Evolutionary conservation across 2,113 vertebrate species (phyloP).

Genomic region (Anser cygnoides): DNA sequence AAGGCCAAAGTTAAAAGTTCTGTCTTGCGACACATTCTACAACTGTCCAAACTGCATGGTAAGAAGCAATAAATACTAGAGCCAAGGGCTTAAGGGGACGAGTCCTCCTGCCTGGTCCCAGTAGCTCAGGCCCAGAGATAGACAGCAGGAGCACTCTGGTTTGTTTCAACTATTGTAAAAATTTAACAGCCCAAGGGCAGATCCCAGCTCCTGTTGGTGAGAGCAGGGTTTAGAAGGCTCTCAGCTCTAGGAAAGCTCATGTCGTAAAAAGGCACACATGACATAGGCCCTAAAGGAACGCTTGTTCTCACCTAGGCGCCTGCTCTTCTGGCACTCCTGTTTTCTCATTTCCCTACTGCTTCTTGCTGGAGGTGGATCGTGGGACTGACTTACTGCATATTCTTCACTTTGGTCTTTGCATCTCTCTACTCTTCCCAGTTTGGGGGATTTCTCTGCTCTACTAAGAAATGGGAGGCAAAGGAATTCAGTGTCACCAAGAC

Average conservation of each 20-base stretch:
- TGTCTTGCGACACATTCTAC: conserved; percentile 10
- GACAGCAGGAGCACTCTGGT: background rate
- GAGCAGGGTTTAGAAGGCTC: background rate
- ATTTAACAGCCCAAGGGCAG: background rate
- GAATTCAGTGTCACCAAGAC: background rate
- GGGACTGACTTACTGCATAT: background rate
- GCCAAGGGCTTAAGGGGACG: background rate
- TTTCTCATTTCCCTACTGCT: background rate
- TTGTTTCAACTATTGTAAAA: background rate
- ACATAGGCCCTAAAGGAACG: background rate
- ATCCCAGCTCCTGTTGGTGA: background rate
- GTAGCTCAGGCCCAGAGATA: background rate
- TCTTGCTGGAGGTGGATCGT: background rate
- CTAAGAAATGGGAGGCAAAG: background rate
- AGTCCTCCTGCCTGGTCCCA: background rate
- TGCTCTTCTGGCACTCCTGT: background rate
- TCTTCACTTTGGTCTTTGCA: background rate
- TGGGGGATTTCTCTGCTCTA: background rate
- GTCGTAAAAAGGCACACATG: background rate
- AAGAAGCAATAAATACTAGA: conserved; percentile 37
- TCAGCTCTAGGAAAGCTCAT: background rate
- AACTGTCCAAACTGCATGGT: conserved; percentile 23
- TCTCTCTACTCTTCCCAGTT: background rate
- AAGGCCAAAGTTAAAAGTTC: conserved; percentile 33
- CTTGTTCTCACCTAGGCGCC: background rate